Evolutionary conservation across 1,140 invertebrate species (phyloP), one percentile per base, ranked within the genome.

Genomic region (Diploscapter pachys): DNA sequence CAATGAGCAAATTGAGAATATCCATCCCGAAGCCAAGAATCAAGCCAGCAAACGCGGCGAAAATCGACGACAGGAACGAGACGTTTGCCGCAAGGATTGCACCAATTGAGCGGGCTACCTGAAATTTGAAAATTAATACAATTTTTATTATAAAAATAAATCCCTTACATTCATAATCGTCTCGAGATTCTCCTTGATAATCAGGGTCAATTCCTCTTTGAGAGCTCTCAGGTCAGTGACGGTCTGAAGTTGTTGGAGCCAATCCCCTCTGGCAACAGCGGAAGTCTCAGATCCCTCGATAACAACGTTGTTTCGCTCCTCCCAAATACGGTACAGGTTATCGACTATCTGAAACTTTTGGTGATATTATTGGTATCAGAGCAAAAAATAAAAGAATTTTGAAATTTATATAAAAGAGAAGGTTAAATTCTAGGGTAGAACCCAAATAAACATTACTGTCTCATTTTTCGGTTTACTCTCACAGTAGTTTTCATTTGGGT

Each of bases 1-100:
- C 94, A 48, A 98, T 89, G 72, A 94, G 89, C 85, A 96, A 95
- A 86, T 96, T 96, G 66, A 98, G 89, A 68, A 98, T 90, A 8
- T 94, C 93, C 31, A 94, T 92, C 74, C 95, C 93, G 55, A 95
- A 95, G 71, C 93, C 93, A 63, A 98, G 89, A 64, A 99, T 83
- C 8, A 96, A 85, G 3, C 94, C 95, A 4, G 96, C 86, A 59
- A 93, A 90, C 8, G 95, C 91, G 2, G 92, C 93, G 2, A 96
- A 83, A 3, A 94, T 90, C 54, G 91, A 91, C 5, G 95, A 87
- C n/a, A 95, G 89, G n/a, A 98, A 88, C 11, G 91, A 93, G 80
- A 97, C 89, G 87, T 98, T 99, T 76, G 93, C 92, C 78, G 93
- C 92, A 3, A 98, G 87, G 56, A 98, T 91, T 49, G 90, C 88